Evolutionary conservation across 2,888 invertebrate species (phyloP).

Genomic region (Cephus spinipes): DNA sequence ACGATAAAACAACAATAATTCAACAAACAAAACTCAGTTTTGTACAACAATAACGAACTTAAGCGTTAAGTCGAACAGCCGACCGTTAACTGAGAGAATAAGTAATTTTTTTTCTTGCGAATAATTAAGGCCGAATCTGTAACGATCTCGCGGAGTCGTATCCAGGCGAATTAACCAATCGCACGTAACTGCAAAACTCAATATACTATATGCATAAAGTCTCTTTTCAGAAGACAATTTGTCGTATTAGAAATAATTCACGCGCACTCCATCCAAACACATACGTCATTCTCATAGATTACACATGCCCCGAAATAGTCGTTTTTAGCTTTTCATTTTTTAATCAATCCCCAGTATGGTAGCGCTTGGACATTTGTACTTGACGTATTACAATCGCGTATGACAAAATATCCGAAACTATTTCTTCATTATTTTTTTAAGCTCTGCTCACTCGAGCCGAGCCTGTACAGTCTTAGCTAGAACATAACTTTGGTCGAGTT

Average conservation of each 20-base stretch:
- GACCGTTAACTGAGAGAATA: background rate
- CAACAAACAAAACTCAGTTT: slow-evolving; percentile 21
- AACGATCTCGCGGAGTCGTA: background rate
- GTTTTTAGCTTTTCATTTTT: background rate
- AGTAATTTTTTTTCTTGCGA: background rate
- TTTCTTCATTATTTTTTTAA: slow-evolving; percentile 6
- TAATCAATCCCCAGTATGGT: background rate
- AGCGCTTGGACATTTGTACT: slow-evolving; percentile 56
- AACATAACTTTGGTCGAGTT: slow-evolving; percentile 44
- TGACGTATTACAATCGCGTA: slow-evolving; percentile 49
- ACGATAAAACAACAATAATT: slow-evolving; percentile 21
- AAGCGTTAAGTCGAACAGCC: background rate
- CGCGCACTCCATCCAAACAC: background rate
- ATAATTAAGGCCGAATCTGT: background rate
- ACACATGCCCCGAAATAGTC: background rate
- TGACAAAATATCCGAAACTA: slow-evolving; percentile 53
- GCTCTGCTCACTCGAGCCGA: slow-evolving; percentile 4
- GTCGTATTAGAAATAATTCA: background rate
- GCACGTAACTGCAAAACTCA: background rate
- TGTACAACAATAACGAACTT: slow-evolving; percentile 20
- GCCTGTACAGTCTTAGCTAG: slow-evolving; percentile 32
- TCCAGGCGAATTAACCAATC: background rate
- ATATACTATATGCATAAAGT: background rate
- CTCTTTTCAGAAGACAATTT: background rate
- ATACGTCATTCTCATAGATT: background rate